These are phyloP conservation scores for Rallus crepitans DNA, from an alignment of 2,797 vertebrate species.

Conservation along the genomic window DNA sequence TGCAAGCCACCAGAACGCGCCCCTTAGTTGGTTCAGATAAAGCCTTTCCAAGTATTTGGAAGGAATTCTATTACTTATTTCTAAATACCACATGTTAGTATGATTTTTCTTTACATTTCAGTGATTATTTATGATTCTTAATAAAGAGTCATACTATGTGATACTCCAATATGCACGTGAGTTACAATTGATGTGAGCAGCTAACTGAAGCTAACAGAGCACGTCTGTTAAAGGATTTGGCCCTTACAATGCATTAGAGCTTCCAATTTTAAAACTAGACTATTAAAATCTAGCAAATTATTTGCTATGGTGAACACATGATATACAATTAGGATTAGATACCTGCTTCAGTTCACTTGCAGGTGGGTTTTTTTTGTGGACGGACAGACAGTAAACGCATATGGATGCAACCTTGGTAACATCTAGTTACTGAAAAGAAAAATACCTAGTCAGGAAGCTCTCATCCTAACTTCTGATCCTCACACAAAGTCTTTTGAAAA, in stretches of 20 bases:
- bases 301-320: background rate
- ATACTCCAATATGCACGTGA: background rate
- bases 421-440: background rate
- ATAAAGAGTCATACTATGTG: background rate
- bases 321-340: conserved; percentile 3
- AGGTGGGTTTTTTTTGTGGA: background rate
- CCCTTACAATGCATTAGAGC: background rate
- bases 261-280: background rate
- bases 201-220: conserved; percentile 21
- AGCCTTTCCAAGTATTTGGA: background rate
- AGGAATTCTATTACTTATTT: background rate
- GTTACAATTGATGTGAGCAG: conserved; percentile 29
- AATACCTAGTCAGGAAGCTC: background rate
- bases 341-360: background rate
- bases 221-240: background rate
- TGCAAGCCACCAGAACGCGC: background rate
- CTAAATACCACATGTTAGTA: background rate
- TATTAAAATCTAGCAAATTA: background rate
- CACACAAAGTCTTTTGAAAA: background rate
- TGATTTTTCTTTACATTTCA: conserved; percentile 12
- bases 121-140: background rate
- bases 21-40: background rate
- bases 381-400: background rate
- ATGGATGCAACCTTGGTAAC: background rate
- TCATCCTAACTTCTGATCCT: background rate